phyloP scores from a whole-genome alignment of 2,888 invertebrate species.

The Hirtodrosophila alboralis region DNA sequence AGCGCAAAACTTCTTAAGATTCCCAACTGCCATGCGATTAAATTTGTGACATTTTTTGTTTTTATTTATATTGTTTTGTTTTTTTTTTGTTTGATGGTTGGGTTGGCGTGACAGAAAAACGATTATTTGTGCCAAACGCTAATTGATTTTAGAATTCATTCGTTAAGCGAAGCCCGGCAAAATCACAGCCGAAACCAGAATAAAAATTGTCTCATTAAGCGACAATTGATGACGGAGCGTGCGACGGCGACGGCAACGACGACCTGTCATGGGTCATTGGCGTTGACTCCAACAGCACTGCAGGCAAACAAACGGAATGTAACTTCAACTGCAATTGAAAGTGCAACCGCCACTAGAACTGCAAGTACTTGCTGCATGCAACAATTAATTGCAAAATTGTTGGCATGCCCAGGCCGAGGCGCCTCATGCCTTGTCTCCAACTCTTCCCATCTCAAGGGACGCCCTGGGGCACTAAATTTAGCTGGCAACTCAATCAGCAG shows the following conservation, averaged over 20 bases:
- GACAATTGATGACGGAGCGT: constrained; percentile 82
- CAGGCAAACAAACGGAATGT: constrained; percentile 25
- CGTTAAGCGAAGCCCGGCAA: constrained; percentile 50
- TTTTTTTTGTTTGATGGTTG: constrained; percentile 50
- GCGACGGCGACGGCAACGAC: constrained; percentile 26
- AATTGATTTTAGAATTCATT: constrained; percentile 83
- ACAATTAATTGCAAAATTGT: constrained; percentile 69
- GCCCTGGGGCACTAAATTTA: constrained; percentile 51
- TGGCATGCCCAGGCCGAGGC: constrained; percentile 30
- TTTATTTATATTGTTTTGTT: constrained; percentile 11
- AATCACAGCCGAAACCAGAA: constrained; percentile 21
- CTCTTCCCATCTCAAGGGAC: constrained; percentile 1
- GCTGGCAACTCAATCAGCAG: constrained; percentile 74
- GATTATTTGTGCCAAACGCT: constrained; percentile 81
- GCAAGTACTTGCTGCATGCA: constrained; percentile 43
- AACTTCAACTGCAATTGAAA: constrained; percentile 15
- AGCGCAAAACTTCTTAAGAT: constrained; percentile 35
- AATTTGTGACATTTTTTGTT: constrained; percentile 33
- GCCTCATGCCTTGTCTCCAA: constrained; percentile 7
- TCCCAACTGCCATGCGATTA: constrained; percentile 20
- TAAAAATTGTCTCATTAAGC: constrained; percentile 80
- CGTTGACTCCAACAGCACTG: constrained; percentile 37
- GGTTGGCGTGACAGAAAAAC: constrained; percentile 79
- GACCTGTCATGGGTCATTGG: constrained; percentile 83
- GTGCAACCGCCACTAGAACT: constrained; percentile 13